phyloP scores from a whole-genome alignment of 2,888 invertebrate species.

The Pachydiplax longipennis region DNA sequence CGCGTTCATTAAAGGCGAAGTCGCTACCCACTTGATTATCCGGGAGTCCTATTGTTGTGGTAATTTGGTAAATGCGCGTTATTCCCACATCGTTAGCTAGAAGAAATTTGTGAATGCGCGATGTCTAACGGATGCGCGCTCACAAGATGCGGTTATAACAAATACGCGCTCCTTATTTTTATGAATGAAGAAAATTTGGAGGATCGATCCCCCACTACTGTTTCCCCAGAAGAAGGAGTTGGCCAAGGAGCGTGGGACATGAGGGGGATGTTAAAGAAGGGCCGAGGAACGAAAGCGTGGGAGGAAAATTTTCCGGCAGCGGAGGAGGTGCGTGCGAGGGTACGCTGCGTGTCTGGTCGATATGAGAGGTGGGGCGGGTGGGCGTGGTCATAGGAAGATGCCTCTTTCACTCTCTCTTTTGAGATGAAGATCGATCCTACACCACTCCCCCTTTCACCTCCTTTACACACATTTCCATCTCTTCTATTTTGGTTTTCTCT shows the following conservation, averaged over 20 bases:
- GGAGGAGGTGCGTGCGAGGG: background rate
- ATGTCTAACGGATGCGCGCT: background rate
- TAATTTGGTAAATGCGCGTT: no score
- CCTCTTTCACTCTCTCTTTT: background rate
- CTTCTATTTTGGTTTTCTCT: background rate
- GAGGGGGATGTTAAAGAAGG: background rate
- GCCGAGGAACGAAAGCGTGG: background rate
- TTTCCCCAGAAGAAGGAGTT: background rate
- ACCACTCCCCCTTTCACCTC: background rate
- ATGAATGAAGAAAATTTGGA: background rate
- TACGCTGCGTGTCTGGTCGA: constrained; percentile 33
- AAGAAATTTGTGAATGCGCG: background rate
- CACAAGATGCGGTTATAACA: no score
- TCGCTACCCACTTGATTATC: no score
- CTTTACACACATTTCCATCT: background rate
- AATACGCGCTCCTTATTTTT: no score
- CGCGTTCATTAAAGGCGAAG: no score
- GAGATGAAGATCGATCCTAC: constrained; percentile 4
- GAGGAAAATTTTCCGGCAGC: constrained; percentile 1
- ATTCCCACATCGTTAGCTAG: background rate
- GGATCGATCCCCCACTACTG: background rate
- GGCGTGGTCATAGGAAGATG: constrained; percentile 29
- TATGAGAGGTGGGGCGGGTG: background rate
- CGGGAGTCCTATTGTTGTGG: no score
- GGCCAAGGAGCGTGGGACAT: background rate